Conservation (phyloP, 1,140 invertebrate genomes). For the Antheraea mylitta region DNA sequence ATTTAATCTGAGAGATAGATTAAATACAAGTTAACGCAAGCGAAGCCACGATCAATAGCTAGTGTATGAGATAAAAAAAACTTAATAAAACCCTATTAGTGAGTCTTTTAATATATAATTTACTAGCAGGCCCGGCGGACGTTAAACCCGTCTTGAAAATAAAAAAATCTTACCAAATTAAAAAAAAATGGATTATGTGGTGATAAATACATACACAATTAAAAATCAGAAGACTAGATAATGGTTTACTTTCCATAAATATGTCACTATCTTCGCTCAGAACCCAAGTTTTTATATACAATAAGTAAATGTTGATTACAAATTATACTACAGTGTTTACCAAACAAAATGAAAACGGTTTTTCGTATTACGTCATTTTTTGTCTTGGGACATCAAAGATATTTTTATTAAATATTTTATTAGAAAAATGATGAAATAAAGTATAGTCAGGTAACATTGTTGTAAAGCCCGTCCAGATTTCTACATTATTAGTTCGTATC, state of each 20-base stretch:
- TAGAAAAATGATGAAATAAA: background rate
- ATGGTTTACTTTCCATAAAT: no score
- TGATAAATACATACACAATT: no score
- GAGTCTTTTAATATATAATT: no score
- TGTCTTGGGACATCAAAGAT: background rate
- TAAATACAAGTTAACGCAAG: no score
- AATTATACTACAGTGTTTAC: constrained; percentile 9
- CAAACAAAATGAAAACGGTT: constrained; percentile 7
- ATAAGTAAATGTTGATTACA: background rate
- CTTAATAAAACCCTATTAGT: no score
- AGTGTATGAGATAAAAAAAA: no score
- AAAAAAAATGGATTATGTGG: constrained; percentile 1
- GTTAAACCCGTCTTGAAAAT: no score
- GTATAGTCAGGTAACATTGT: background rate
- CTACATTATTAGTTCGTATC: background rate
- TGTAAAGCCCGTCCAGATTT: background rate
- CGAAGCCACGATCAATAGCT: no score
- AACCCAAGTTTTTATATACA: background rate
- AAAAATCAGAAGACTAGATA: no score
- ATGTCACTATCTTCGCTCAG: no score
- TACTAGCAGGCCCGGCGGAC: no score
- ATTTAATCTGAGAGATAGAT: no score
- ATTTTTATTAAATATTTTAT: constrained; percentile 8
- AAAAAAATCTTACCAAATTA: constrained; percentile 8
- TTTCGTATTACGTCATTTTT: background rate